phyloP scores from a whole-genome alignment of 2,888 invertebrate species.

The Mimachlamys varia region DNA sequence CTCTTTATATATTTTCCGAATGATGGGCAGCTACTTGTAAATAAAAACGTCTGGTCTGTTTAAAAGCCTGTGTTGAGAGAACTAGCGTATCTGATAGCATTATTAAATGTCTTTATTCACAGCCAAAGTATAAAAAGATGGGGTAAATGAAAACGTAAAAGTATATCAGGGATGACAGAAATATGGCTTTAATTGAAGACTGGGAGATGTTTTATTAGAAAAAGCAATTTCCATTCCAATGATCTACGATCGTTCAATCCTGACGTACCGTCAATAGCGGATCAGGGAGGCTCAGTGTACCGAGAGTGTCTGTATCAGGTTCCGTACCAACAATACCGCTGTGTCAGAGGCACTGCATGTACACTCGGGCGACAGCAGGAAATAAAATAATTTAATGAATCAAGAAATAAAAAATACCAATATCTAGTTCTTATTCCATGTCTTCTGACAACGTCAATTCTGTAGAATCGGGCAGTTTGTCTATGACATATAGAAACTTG shows the following conservation, averaged over 20 bases:
- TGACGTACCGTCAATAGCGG: background rate
- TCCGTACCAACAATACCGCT: background rate
- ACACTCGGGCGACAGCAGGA: background rate
- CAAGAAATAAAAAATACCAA: background rate
- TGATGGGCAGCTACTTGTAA: background rate
- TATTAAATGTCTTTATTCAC: background rate
- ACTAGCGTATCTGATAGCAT: background rate
- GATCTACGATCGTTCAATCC: background rate
- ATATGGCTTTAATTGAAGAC: slow-evolving; percentile 22
- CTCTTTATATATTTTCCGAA: background rate
- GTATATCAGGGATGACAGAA: background rate
- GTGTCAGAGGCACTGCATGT: background rate
- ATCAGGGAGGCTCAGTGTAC: background rate
- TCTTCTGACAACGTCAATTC: background rate
- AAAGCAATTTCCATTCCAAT: slow-evolving; percentile 17
- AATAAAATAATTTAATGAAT: slow-evolving; percentile 11
- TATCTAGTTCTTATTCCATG: background rate
- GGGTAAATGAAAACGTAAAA: background rate
- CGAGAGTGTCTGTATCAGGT: background rate
- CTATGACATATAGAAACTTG: background rate
- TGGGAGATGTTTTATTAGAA: background rate
- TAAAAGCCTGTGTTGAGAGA: background rate
- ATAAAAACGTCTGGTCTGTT: background rate
- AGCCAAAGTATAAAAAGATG: background rate
- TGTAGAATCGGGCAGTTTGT: background rate